These are phyloP conservation scores for Melanotaenia boesemani DNA, from an alignment of 2,797 vertebrate genomes.

Conservation along the genomic window DNA sequence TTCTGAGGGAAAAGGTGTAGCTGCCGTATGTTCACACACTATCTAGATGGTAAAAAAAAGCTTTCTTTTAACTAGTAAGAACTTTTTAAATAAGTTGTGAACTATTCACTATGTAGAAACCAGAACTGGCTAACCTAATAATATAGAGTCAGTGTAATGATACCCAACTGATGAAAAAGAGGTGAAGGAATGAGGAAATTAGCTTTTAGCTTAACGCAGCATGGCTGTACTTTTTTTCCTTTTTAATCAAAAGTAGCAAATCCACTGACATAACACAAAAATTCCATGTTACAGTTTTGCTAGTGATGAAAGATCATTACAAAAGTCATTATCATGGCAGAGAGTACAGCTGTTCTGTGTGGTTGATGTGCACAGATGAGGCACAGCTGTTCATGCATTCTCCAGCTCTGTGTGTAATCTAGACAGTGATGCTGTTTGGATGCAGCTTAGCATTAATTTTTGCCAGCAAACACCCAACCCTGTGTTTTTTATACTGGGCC, in stretches of 20 bases:
- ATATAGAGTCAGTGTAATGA: not conserved
- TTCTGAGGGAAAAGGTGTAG: slow-evolving; percentile 4
- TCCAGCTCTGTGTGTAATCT: not conserved
- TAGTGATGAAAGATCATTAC: not conserved
- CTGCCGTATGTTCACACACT: slow-evolving; percentile 48
- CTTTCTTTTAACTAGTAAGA: not conserved
- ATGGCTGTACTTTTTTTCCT: not conserved
- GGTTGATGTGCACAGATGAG: not conserved
- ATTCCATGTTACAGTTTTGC: not conserved
- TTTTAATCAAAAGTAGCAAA: not conserved
- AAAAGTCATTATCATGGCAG: not conserved
- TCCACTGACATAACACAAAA: not conserved
- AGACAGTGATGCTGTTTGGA: not conserved
- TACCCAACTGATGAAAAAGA: not conserved
- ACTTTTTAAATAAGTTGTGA: not conserved
- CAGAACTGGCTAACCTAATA: not conserved
- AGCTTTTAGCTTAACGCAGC: not conserved
- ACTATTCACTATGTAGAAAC: not conserved
- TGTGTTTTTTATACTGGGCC: not conserved
- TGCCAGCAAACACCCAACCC: not conserved
- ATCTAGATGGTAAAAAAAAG: not conserved
- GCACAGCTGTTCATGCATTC: not conserved
- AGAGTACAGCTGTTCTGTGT: not conserved
- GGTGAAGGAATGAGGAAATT: not conserved
- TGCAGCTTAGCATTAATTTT: not conserved